Base-by-base conservation (phyloP, 53 echinoderm and acorn worm species). In the Pentamera pediparva region DNA sequence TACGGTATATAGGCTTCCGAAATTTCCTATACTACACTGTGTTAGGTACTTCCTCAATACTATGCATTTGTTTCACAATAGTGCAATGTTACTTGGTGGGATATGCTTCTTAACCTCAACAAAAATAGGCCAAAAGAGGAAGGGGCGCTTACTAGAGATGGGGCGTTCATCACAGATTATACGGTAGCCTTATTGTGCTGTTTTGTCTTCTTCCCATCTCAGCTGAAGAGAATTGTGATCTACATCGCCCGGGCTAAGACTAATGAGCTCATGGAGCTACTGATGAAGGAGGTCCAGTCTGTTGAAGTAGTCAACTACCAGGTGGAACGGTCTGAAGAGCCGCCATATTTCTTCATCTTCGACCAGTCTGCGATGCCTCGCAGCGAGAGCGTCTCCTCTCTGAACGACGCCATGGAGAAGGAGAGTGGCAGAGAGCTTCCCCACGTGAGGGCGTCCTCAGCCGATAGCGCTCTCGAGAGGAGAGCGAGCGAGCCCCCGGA, bases 201-300 rank as follows among this genome's bases (percentile, higher is more conserved):
- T 33, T 56, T 18, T 55, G 26, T 21, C 45, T 19, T 37, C 27
- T 55, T 28, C 47, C 21, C 5, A 28, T 57, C 10, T 9, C 78
- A 94, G 95, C 70, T 90, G 59, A 92, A 98, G 70, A 73, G 81
- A 64, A 88, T 98, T n/a, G 79, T 98, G 54, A 62, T 85, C 15
- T 98, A 81, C 84, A 77, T 98, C 25, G 98, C 85, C 35, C 75
- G 86, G 34, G 98, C 91, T 56, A 98, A 98, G 60, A 86, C 98
- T 49, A 87, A 92, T 56, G 88, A 83, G 45, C 88, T 98, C 9
- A 86, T 98, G 80, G 92, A 98, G 35, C 91, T 92, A 55, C 70
- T 98, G 34, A 88, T 98, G 98, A 88, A 86, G 52, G 98, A 98
- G 63, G 85, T 98, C 82, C 80, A 92, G 30, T 92, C 89, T 17